Percentiles rank a stretch among this genome's conserved stretches.
These are phyloP conservation scores for Chelonia mydas DNA, from an alignment of 2,797 vertebrate species.

Conservation along the genomic window DNA sequence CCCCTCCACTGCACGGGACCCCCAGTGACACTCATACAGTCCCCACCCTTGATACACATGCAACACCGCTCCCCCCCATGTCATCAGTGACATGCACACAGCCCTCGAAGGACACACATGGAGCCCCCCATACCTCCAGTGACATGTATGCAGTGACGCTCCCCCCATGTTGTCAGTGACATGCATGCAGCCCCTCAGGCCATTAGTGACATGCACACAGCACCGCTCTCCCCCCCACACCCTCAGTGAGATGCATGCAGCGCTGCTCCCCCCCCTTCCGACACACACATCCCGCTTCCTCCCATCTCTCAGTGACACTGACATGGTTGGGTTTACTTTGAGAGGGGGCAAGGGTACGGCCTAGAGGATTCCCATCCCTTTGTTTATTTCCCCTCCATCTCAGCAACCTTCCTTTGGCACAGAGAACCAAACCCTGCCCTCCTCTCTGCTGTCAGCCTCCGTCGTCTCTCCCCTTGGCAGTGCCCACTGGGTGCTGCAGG, in stretches of 20 bases:
- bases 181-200: neutral
- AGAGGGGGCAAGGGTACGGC: neutral
- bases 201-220: neutral
- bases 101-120: too few species aligned
- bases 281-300: too few species aligned
- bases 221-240: neutral
- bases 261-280: accelerated
- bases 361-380: too few species aligned
- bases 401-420: too few species aligned
- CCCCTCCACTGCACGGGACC: neutral
- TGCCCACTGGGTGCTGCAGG: neutral
- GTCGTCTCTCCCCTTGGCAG: neutral
- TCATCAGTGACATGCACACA: neutral
- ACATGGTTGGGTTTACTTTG: neutral
- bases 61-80: neutral
- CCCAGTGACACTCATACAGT: neutral
- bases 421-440: too few species aligned
- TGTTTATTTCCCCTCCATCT: neutral
- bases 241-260: neutral
- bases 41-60: neutral
- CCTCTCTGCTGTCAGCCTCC: neutral
- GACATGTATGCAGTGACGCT: too few species aligned
- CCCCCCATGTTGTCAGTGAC: too few species aligned
- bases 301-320: neutral
- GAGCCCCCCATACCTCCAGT: too few species aligned